A percentile compares a stretch with the other conserved stretches of the same genome.
Conservation (phyloP, 1,140 invertebrate genomes). For the Antheraea mylitta region DNA sequence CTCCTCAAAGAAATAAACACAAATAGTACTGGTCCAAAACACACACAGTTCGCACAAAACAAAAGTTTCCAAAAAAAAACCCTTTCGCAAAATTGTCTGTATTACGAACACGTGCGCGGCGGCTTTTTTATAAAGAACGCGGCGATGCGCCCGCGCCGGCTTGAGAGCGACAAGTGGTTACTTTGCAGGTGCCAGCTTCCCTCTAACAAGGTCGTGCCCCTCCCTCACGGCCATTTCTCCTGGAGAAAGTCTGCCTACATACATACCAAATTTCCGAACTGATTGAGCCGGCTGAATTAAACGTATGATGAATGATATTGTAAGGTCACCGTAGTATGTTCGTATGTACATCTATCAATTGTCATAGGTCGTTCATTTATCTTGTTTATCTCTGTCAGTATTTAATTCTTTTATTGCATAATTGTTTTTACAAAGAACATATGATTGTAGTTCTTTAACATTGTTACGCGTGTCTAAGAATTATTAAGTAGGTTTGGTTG, state of each 20-base stretch:
- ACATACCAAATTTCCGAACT: conserved; percentile 76
- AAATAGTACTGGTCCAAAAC: conserved; percentile 48
- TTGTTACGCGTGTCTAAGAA: too few species aligned
- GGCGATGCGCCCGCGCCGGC: conserved; percentile 65
- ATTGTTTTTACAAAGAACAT: neutral
- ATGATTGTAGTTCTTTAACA: too few species aligned
- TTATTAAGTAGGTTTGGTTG: too few species aligned
- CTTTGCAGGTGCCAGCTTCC: conserved; percentile 69
- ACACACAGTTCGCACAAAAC: conserved; percentile 63
- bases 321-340: conserved; percentile 38
- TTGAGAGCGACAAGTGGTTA: conserved; percentile 65
- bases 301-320: conserved; percentile 62
- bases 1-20: conserved; percentile 19
- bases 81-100: conserved; percentile 6
- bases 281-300: conserved; percentile 65
- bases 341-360: conserved; percentile 2
- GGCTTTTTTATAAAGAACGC: conserved; percentile 37
- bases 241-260: conserved; percentile 76
- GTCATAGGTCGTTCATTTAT: neutral
- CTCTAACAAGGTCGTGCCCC: conserved; percentile 73
- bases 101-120: conserved; percentile 42
- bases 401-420: neutral
- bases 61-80: conserved; percentile 39
- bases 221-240: conserved; percentile 67
- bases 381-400: conserved; percentile 2